Conservation (phyloP, 1,140 invertebrate species). For the Campodea augens region DNA sequence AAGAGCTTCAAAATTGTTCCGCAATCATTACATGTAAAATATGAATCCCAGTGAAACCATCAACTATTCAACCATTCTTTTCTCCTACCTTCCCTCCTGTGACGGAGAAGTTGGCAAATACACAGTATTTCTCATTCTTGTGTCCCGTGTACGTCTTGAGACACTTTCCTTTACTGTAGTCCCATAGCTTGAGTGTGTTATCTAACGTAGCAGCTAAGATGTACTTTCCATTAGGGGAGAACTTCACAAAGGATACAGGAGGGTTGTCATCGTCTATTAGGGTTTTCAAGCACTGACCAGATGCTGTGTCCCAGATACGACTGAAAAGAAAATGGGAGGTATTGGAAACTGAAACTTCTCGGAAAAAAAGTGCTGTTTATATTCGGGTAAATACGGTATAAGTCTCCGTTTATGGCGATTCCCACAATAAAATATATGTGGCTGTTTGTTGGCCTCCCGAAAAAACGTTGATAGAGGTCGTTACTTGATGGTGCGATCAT, state of each 20-base stretch:
- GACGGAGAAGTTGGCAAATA: conserved; percentile 99
- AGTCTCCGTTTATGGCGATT: too few species aligned
- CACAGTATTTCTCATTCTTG: conserved; percentile 98
- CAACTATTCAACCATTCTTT: background rate
- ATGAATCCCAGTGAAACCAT: too few species aligned
- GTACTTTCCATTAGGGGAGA: conserved; percentile 99
- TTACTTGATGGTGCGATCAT: too few species aligned
- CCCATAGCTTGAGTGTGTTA: conserved; percentile 97
- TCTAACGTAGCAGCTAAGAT: conserved; percentile 95
- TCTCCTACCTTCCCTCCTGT: conserved; percentile 84
- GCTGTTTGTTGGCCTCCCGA: background rate
- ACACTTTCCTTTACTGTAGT: conserved; percentile 94
- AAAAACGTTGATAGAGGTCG: too few species aligned
- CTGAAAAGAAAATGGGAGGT: conserved; percentile 31
- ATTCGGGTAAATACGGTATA: too few species aligned
- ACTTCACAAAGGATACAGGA: conserved; percentile 98
- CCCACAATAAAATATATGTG: background rate
- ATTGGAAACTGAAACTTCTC: conserved; percentile 4
- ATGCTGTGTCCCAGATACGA: conserved; percentile 99
- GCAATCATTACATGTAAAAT: too few species aligned
- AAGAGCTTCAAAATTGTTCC: background rate
- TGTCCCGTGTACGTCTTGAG: conserved; percentile 96
- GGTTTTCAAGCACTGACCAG: conserved; percentile 97
- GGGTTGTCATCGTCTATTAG: conserved; percentile 93
- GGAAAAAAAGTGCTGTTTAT: too few species aligned